Evolutionary conservation across 2,797 vertebrate species (phyloP).

Genomic region (Aphelocoma californica): DNA sequence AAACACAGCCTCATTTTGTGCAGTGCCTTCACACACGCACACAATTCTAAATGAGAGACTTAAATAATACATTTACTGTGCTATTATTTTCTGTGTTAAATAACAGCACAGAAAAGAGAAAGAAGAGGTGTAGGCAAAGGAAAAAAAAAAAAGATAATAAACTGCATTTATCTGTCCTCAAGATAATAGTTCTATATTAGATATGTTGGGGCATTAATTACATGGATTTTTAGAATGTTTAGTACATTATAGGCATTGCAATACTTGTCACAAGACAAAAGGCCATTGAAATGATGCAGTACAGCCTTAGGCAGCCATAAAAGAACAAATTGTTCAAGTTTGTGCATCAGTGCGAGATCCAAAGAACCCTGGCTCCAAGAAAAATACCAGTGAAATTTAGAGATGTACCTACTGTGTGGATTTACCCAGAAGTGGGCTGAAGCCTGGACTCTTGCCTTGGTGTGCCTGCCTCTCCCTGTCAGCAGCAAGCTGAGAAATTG

Average conservation of each 20-base stretch:
- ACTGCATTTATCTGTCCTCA: conserved; percentile 29
- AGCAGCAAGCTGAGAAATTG: conserved; percentile 39
- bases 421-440: not conserved
- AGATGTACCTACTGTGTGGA: not conserved
- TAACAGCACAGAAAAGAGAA: conserved; percentile 39
- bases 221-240: conserved; percentile 64
- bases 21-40: not conserved
- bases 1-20: not conserved
- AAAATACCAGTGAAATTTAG: conserved; percentile 28
- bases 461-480: conserved; percentile 20
- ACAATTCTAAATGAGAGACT: not conserved
- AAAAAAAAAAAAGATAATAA: conserved; percentile 45
- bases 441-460: not conserved
- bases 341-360: conserved; percentile 33
- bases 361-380: conserved; percentile 15
- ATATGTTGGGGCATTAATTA: conserved; percentile 43
- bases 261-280: conserved; percentile 58
- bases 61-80: conserved; percentile 50
- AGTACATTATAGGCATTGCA: conserved; percentile 48
- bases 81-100: conserved; percentile 56
- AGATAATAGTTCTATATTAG: conserved; percentile 61
- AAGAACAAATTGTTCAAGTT: conserved; percentile 59
- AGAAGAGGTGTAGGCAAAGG: conserved; percentile 51
- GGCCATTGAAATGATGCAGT: conserved; percentile 65
- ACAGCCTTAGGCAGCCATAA: conserved; percentile 56